Conservation (phyloP, 2,888 invertebrate genomes). For the Anoplius nigerrimus region DNA sequence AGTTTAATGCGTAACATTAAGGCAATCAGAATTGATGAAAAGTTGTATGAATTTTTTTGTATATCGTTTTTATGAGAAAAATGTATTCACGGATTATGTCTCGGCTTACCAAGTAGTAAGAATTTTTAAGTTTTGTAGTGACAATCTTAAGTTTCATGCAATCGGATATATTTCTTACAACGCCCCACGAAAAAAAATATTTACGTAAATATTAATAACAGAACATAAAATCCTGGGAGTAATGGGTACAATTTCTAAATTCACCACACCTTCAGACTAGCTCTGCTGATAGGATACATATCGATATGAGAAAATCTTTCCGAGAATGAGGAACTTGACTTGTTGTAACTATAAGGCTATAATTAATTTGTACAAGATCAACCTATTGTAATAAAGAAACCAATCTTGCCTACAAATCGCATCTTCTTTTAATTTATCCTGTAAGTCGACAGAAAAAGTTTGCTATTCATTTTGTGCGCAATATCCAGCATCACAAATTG, state of each 20-base stretch:
- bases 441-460: no score
- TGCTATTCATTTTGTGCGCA: no score
- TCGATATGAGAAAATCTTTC: conserved; percentile 63
- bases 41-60: conserved; percentile 10
- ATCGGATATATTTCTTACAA: no score
- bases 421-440: no score
- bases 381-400: conserved; percentile 73
- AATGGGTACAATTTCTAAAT: conserved; percentile 65
- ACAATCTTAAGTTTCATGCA: conserved; percentile 13
- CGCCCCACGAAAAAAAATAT: no score
- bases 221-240: no score
- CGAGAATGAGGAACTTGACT: conserved; percentile 64
- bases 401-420: conserved; percentile 67
- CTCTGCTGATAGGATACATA: conserved; percentile 70
- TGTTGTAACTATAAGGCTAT: conserved; percentile 71
- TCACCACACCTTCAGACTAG: conserved; percentile 61
- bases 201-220: no score
- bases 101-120: conserved; percentile 25
- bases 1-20: conserved; percentile 6
- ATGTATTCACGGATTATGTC: conserved; percentile 22
- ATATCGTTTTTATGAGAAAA: no score
- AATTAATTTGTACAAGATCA: conserved; percentile 74
- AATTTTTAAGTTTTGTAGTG: conserved; percentile 12
- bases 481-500: no score
- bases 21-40: conserved; percentile 46